Percentiles rank a stretch among this genome's conserved stretches.
Conservation (phyloP, 2,113 vertebrate species). For the Boleophthalmus pectinirostris region DNA sequence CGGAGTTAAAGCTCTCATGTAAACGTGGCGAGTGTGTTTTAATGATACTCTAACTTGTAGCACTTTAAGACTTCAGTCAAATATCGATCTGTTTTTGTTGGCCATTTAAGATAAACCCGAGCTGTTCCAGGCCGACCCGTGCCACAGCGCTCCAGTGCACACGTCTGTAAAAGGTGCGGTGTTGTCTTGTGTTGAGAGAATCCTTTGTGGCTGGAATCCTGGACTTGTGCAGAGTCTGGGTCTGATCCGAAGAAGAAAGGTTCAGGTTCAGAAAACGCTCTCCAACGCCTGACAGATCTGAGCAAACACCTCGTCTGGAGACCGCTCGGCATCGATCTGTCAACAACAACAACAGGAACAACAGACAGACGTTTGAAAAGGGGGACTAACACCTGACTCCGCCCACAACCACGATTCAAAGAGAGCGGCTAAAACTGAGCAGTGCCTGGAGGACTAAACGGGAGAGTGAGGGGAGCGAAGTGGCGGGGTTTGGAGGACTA, state of each 20-base stretch:
- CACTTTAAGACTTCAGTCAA: neutral
- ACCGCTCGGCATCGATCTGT: constrained; percentile 88
- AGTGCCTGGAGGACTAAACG: too few relatives aligned
- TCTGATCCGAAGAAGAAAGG: neutral
- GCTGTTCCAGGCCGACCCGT: neutral
- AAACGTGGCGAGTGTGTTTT: too few relatives aligned
- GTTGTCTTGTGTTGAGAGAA: constrained; percentile 22
- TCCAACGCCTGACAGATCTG: constrained; percentile 85
- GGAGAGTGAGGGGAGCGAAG: too few relatives aligned
- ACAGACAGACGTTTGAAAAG: constrained; percentile 6
- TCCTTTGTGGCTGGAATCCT: constrained; percentile 10
- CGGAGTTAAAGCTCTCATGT: too few relatives aligned
- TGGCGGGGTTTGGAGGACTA: too few relatives aligned
- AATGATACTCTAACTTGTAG: too few relatives aligned
- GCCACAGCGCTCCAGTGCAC: neutral
- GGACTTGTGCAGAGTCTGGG: constrained; percentile 15
- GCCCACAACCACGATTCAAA: neutral
- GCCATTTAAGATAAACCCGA: neutral
- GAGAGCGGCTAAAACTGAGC: too few relatives aligned
- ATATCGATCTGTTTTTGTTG: neutral
- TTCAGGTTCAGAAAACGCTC: constrained; percentile 64
- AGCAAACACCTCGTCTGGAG: constrained; percentile 85
- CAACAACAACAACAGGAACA: constrained; percentile 34
- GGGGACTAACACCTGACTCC: too few relatives aligned
- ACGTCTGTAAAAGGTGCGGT: neutral